These are phyloP conservation scores for Puffinus mauretanicus DNA, from an alignment of 2,113 vertebrate genomes.

Conservation along the genomic window DNA sequence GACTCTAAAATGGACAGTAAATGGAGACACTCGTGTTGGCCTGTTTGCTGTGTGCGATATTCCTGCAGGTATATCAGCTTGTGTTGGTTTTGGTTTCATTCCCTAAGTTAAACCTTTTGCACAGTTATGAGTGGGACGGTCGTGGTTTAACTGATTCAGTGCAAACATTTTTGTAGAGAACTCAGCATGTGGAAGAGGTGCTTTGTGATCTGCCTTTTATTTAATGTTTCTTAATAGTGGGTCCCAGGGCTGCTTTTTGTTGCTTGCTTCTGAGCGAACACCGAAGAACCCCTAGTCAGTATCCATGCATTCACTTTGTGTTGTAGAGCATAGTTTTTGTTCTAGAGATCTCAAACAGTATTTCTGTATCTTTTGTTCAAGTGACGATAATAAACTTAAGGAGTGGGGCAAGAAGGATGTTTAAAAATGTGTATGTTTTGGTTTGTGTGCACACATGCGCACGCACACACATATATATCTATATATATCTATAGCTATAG, in stretches of 20 bases:
- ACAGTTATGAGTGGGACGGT: background rate
- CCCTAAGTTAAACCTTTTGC: background rate
- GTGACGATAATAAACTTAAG: background rate
- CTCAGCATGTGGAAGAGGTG: background rate
- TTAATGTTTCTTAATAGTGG: background rate
- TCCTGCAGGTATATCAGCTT: slow-evolving; percentile 79
- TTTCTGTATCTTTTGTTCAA: background rate
- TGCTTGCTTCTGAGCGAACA: background rate
- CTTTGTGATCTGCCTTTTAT: background rate
- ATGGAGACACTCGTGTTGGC: slow-evolving; percentile 94
- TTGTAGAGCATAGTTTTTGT: background rate
- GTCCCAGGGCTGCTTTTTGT: background rate
- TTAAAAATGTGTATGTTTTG: background rate
- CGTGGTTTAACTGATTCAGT: background rate
- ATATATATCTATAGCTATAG: background rate
- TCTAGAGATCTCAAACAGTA: background rate
- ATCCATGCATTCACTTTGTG: background rate
- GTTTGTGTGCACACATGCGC: background rate
- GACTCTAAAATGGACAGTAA: slow-evolving; percentile 98
- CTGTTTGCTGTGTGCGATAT: slow-evolving; percentile 94
- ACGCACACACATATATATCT: background rate
- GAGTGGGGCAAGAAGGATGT: background rate
- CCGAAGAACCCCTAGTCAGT: background rate
- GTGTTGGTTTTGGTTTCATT: background rate
- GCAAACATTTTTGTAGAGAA: background rate